A percentile compares a stretch with the other conserved stretches of the same genome.
phyloP scores from a whole-genome alignment of 2,888 invertebrate genomes.

The Erebia epiphron region DNA sequence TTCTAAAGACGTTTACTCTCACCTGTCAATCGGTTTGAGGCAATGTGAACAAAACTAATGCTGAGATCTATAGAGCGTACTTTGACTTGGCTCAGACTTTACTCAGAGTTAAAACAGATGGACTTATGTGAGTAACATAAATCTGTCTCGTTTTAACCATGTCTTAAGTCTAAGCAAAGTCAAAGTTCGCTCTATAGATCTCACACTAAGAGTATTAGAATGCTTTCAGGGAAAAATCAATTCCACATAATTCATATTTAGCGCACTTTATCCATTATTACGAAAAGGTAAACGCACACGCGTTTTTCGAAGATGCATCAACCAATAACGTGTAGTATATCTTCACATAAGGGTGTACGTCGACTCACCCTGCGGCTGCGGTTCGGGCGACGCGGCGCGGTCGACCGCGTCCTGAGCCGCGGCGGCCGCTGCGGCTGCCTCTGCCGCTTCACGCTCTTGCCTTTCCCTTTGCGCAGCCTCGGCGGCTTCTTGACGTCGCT shows the following conservation, averaged over 20 bases:
- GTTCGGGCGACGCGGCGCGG: conserved; percentile 67
- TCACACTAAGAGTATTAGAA: background rate
- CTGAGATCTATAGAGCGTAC: no score
- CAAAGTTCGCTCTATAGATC: no score
- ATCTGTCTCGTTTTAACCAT: no score
- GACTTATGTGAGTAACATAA: no score
- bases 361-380: conserved; percentile 63
- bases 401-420: conserved; percentile 69
- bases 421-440: conserved; percentile 69
- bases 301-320: conserved; percentile 15
- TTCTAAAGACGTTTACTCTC: no score
- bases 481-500: conserved; percentile 92
- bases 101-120: no score
- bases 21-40: no score
- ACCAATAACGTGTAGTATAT: background rate
- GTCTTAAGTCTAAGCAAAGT: no score
- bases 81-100: no score
- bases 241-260: background rate
- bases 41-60: no score
- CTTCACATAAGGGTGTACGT: background rate
- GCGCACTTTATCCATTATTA: background rate
- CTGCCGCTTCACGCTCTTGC: conserved; percentile 82
- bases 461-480: conserved; percentile 91
- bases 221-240: background rate
- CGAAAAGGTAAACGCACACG: background rate